Evolutionary conservation across 37 sponge, comb jelly and placozoan species (phyloP).

Genomic region (Lycopodina hypogea): DNA sequence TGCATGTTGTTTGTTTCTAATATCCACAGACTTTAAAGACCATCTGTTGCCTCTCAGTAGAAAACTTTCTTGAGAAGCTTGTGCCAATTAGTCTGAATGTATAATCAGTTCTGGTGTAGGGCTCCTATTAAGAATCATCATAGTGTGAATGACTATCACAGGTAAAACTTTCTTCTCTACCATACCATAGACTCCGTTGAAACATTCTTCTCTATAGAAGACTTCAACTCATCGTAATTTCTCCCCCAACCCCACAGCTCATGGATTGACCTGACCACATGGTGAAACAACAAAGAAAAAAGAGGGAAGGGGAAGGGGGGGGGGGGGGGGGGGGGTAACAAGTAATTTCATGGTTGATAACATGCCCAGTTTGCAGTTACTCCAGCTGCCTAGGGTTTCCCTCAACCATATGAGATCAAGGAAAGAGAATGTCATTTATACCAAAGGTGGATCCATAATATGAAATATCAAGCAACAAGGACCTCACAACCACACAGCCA

Average conservation of each 20-base stretch:
- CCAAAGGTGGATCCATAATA: no score
- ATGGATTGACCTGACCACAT: conserved; percentile 45
- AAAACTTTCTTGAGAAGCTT: conserved; percentile 57
- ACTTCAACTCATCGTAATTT: conserved; percentile 41
- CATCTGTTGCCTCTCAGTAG: conserved; percentile 25
- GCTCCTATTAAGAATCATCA: conserved; percentile 30
- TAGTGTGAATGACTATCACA: not conserved
- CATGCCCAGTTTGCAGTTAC: no score
- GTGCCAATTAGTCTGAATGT: conserved; percentile 53
- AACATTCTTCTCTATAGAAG: conserved; percentile 16
- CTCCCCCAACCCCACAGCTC: conserved; percentile 71
- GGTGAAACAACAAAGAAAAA: no score
- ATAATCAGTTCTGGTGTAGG: conserved; percentile 40
- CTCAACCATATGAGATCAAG: not conserved
- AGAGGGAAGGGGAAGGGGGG: no score
- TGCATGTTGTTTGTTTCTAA: not conserved
- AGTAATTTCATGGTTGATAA: no score
- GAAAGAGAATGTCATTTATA: not conserved
- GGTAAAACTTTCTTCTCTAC: not conserved
- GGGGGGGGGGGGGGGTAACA: no score
- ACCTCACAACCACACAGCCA: no score
- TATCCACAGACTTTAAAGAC: conserved; percentile 2
- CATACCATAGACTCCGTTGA: conserved; percentile 43
- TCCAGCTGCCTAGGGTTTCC: no score
- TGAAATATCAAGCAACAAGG: no score